Conservation (phyloP, 1,140 invertebrate species). For the Tachypleus tridentatus region DNA sequence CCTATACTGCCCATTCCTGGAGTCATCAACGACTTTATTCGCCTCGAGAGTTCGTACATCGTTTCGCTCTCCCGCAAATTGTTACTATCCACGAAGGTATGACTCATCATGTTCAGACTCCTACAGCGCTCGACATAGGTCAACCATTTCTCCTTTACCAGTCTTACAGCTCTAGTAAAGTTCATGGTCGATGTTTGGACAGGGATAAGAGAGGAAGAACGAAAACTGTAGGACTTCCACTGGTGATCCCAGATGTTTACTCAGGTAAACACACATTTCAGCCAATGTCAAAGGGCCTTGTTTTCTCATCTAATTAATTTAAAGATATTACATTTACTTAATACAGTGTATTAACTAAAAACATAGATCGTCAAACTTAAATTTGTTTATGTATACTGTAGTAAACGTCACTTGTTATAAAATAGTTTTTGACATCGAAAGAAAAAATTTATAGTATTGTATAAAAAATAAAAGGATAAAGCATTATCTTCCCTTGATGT, state of each 20-base stretch:
- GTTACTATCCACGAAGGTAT: slow-evolving; percentile 16
- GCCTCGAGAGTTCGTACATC: slow-evolving; percentile 17
- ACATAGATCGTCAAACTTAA: no score
- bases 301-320: no score
- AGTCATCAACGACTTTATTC: slow-evolving; percentile 3
- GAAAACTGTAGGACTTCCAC: slow-evolving; percentile 13
- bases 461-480: no score
- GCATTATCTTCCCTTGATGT: no score
- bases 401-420: no score
- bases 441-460: no score
- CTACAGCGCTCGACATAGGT: slow-evolving; percentile 15
- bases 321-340: no score
- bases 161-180: slow-evolving; percentile 16
- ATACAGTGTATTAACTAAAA: no score
- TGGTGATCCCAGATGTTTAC: slow-evolving; percentile 20
- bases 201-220: slow-evolving; percentile 16
- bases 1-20: no score
- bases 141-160: slow-evolving; percentile 19
- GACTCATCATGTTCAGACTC: slow-evolving; percentile 8
- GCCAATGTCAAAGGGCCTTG: no score
- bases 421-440: no score
- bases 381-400: no score
- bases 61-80: slow-evolving; percentile 18
- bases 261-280: slow-evolving; percentile 8
- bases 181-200: slow-evolving; percentile 17